Conservation (phyloP, 2,888 invertebrate genomes). For the Caenorhabditis macrosperma region DNA sequence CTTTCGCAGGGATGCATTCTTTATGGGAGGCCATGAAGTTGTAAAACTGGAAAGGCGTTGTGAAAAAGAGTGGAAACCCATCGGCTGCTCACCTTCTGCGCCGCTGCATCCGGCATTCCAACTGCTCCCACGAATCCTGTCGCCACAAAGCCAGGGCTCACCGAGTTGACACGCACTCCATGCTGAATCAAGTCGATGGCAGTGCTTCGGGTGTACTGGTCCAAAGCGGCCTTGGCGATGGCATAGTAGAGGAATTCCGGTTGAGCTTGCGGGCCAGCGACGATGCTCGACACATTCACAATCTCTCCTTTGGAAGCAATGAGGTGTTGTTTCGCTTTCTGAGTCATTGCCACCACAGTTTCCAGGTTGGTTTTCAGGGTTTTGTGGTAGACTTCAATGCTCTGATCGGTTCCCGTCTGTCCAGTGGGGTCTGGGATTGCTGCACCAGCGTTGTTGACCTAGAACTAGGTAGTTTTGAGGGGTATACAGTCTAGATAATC, state of each 20-base stretch:
- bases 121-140: slow-evolving; percentile 52
- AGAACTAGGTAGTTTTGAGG: not conserved
- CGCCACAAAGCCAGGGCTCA: slow-evolving; percentile 54
- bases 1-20: slow-evolving; percentile 38
- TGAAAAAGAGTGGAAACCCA: not conserved
- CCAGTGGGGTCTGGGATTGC: slow-evolving; percentile 5
- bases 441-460: slow-evolving; percentile 45
- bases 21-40: slow-evolving; percentile 7
- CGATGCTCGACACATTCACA: too few species aligned
- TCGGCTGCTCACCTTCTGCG: slow-evolving; percentile 16
- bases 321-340: too few species aligned
- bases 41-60: slow-evolving; percentile 7
- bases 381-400: slow-evolving; percentile 9
- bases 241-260: slow-evolving; percentile 25
- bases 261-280: slow-evolving; percentile 1
- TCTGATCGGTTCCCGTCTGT: not conserved
- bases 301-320: too few species aligned
- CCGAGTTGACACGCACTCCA: slow-evolving; percentile 45
- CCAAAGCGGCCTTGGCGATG: slow-evolving; percentile 44
- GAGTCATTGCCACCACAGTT: too few species aligned
- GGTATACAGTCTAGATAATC: not conserved
- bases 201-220: slow-evolving; percentile 39
- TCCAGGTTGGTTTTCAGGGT: too few species aligned
- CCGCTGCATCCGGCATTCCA: slow-evolving; percentile 29
- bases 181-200: slow-evolving; percentile 39